phyloP scores from a whole-genome alignment of 2,113 vertebrate genomes.

The Numida meleagris region DNA sequence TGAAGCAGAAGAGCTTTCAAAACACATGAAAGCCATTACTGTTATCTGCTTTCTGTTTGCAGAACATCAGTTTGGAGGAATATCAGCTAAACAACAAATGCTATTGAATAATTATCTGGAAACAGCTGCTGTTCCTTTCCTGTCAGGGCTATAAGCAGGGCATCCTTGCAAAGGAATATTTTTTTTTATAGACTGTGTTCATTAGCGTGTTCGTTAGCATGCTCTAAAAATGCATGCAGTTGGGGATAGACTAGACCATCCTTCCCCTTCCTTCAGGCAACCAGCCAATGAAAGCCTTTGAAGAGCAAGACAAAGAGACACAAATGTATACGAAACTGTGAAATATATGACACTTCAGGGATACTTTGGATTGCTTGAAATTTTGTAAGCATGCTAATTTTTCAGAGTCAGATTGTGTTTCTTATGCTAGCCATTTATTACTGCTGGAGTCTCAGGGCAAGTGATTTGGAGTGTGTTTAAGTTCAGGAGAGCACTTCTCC shows the following conservation, averaged over 20 bases:
- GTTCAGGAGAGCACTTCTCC: conserved; percentile 27
- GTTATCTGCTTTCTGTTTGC: conserved; percentile 13
- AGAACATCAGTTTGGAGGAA: background rate
- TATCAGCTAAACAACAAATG: background rate
- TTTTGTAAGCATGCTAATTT: conserved; percentile 54
- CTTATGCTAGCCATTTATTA: conserved; percentile 19
- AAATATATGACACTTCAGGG: conserved; percentile 70
- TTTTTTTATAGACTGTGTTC: conserved; percentile 1
- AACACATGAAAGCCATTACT: background rate
- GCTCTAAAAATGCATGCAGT: background rate
- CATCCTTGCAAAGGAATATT: background rate
- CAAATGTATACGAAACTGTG: conserved; percentile 53
- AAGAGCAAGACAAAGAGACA: conserved; percentile 40
- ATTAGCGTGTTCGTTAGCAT: background rate
- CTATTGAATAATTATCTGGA: background rate
- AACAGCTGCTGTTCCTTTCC: background rate
- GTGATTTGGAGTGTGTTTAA: conserved; percentile 39
- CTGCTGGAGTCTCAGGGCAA: background rate
- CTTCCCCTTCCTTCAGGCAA: conserved; percentile 53
- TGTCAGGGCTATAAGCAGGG: background rate
- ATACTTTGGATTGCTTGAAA: conserved; percentile 68
- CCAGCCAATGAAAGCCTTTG: conserved; percentile 62
- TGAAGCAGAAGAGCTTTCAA: conserved; percentile 9
- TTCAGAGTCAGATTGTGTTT: conserved; percentile 35
- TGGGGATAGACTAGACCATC: background rate